A percentile compares a stretch with the other conserved stretches of the same genome.
phyloP scores from a whole-genome alignment of 2,888 invertebrate genomes.

The Congeria kusceri region DNA sequence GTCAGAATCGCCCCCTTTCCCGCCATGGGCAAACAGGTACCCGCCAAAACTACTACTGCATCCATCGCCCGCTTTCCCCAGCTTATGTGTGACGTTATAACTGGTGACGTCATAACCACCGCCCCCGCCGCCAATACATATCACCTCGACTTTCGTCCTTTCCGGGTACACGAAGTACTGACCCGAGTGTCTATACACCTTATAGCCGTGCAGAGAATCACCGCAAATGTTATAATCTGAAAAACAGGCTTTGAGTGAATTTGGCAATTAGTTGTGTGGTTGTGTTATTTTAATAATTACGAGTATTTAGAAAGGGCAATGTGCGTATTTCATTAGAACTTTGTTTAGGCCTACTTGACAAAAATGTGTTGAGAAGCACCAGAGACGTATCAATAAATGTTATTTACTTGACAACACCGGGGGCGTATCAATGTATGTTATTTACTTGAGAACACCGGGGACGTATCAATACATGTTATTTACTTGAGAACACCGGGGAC shows the following conservation, averaged over 20 bases:
- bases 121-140: conserved; percentile 61
- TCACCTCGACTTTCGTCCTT: conserved; percentile 45
- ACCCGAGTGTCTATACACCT: conserved; percentile 50
- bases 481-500: too few relatives aligned
- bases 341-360: too few relatives aligned
- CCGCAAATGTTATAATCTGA: conserved; percentile 59
- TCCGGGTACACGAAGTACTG: conserved; percentile 50
- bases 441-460: too few relatives aligned
- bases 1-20: conserved; percentile 37
- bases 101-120: conserved; percentile 57
- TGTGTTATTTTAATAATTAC: too few relatives aligned
- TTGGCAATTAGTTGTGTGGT: too few relatives aligned
- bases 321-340: too few relatives aligned
- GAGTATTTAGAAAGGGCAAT: too few relatives aligned
- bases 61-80: conserved; percentile 53
- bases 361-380: too few relatives aligned
- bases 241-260: neutral
- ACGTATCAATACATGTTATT: too few relatives aligned
- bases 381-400: too few relatives aligned
- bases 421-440: too few relatives aligned
- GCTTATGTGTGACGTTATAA: conserved; percentile 1
- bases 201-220: conserved; percentile 40
- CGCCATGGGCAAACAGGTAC: conserved; percentile 43
- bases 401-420: too few relatives aligned
- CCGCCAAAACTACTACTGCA: conserved; percentile 52